Conservation (phyloP, 2,888 invertebrate genomes). For the Acronicta aceris region DNA sequence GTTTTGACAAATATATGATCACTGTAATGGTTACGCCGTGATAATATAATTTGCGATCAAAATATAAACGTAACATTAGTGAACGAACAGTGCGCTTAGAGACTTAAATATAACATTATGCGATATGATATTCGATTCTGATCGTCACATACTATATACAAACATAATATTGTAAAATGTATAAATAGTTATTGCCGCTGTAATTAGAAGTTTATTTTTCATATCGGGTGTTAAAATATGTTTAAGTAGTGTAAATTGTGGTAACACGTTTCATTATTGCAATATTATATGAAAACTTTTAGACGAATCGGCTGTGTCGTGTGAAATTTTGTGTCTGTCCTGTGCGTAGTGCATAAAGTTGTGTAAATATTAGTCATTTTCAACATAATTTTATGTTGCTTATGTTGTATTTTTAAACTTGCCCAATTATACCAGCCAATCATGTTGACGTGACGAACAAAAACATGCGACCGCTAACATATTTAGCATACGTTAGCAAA, state of each 20-base stretch:
- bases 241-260: slow-evolving; percentile 87
- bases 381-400: slow-evolving; percentile 45
- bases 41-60: slow-evolving; percentile 77
- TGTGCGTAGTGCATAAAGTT: slow-evolving; percentile 78
- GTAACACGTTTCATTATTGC: slow-evolving; percentile 84
- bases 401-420: slow-evolving; percentile 56
- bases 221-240: slow-evolving; percentile 88
- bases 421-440: slow-evolving; percentile 60
- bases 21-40: slow-evolving; percentile 68
- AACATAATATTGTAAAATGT: slow-evolving; percentile 85
- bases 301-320: slow-evolving; percentile 89
- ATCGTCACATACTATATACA: slow-evolving; percentile 71
- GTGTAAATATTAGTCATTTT: slow-evolving; percentile 77
- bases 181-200: slow-evolving; percentile 89
- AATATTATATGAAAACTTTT: slow-evolving; percentile 78
- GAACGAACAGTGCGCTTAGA: slow-evolving; percentile 84
- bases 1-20: slow-evolving; percentile 67
- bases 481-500: slow-evolving; percentile 37
- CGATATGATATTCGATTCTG: slow-evolving; percentile 68
- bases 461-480: slow-evolving; percentile 24
- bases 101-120: slow-evolving; percentile 74
- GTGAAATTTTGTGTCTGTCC: slow-evolving; percentile 82
- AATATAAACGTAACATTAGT: slow-evolving; percentile 70
- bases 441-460: slow-evolving; percentile 40
- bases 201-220: slow-evolving; percentile 89